Conservation (phyloP, 2,113 vertebrate genomes). For the Toxotes chatareus region DNA sequence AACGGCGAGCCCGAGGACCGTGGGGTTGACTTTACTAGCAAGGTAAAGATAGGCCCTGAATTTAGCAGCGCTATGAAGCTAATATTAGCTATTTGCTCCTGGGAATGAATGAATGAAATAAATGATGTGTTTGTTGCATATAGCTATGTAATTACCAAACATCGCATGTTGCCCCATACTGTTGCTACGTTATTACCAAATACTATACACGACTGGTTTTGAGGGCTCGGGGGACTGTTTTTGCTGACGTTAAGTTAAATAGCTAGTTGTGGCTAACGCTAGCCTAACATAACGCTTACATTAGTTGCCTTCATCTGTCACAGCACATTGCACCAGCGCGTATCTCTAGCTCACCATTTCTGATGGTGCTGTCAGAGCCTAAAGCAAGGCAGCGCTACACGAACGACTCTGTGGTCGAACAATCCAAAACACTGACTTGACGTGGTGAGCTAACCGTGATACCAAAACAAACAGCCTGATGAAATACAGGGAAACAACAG, state of each 20-base stretch:
- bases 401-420: constrained; percentile 1
- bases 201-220: neutral
- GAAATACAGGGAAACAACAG: constrained; percentile 10
- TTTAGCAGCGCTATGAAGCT: constrained; percentile 10
- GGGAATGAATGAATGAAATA: constrained; percentile 54
- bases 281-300: constrained; percentile 8
- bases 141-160: neutral
- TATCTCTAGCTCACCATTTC: neutral
- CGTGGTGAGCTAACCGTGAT: neutral
- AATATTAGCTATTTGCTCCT: constrained; percentile 19
- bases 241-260: constrained; percentile 19
- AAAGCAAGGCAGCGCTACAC: neutral
- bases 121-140: too few species aligned
- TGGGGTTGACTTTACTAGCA: constrained; percentile 91
- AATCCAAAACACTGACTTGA: neutral
- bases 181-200: neutral
- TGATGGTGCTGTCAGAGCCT: neutral
- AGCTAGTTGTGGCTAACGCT: constrained; percentile 41
- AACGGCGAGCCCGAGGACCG: constrained; percentile 90
- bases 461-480: neutral
- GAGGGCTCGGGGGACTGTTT: neutral
- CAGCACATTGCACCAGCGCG: neutral
- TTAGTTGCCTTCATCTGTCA: neutral
- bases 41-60: constrained; percentile 89
- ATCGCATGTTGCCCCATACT: fast-evolving